Conservation (phyloP, 1,140 invertebrate species). For the Anastrepha obliqua region DNA sequence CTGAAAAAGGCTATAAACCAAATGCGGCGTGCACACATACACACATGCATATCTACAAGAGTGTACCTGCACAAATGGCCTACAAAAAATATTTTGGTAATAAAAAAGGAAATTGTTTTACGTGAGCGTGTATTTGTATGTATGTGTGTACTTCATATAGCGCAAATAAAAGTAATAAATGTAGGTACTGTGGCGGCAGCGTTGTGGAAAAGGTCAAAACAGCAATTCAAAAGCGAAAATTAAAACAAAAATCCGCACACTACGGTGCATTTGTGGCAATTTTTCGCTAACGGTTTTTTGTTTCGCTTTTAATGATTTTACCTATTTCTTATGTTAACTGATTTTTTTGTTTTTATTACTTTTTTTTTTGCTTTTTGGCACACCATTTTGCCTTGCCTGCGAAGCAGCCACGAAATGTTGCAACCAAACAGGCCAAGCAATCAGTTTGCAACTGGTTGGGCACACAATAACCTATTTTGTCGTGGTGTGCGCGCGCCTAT, state of each 20-base stretch:
- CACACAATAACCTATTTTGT: constrained; percentile 40
- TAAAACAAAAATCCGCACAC: not conserved
- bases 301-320: not conserved
- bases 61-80: not conserved
- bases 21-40: not conserved
- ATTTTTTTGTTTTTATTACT: not conserved
- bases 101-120: not conserved
- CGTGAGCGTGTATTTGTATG: not conserved
- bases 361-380: not conserved
- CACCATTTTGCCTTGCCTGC: constrained; percentile 3
- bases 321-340: not conserved
- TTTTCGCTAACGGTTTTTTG: not conserved
- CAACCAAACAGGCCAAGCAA: constrained; percentile 32
- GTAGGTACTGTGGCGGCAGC: not conserved
- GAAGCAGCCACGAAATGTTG: constrained; percentile 1
- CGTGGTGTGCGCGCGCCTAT: constrained; percentile 6
- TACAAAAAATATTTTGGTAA: not conserved
- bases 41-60: not conserved
- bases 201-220: constrained; percentile 11
- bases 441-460: constrained; percentile 30
- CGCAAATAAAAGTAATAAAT: not conserved
- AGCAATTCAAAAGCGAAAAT: not conserved
- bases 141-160: not conserved
- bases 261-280: not conserved
- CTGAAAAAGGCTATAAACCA: not conserved